Evolutionary conservation across 1,140 invertebrate genomes (phyloP).

Genomic region (Sycobia sp.): DNA sequence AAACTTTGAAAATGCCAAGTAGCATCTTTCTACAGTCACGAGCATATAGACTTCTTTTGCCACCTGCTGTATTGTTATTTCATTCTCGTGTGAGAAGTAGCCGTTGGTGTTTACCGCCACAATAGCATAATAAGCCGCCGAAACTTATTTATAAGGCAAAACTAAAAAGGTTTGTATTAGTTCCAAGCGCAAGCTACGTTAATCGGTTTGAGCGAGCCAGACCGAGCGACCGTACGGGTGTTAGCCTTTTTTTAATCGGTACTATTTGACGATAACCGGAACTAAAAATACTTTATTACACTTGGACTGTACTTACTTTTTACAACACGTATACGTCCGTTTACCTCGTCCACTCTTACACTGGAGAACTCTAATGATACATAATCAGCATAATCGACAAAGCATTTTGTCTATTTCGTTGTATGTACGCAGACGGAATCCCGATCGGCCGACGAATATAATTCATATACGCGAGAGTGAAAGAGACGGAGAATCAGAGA

Average conservation of each 20-base stretch:
- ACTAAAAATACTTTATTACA: background rate
- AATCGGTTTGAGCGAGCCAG: too few species aligned
- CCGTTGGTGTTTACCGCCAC: background rate
- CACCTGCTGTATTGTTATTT: constrained; percentile 15
- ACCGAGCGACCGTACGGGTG: background rate
- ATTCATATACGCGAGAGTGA: background rate
- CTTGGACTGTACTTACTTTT: constrained; percentile 16
- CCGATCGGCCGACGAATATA: background rate
- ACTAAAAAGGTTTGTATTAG: too few species aligned
- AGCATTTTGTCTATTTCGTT: background rate
- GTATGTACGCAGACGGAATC: background rate
- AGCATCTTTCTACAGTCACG: background rate
- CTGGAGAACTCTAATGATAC: background rate
- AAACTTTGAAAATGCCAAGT: background rate
- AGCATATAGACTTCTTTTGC: constrained; percentile 6
- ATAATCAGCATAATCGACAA: background rate
- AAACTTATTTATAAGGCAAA: too few species aligned
- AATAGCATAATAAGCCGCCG: background rate
- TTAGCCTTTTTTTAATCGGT: constrained; percentile 12
- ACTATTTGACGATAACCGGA: constrained; percentile 2
- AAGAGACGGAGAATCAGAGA: constrained; percentile 36
- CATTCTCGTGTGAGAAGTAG: background rate
- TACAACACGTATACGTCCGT: background rate
- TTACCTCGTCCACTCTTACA: background rate
- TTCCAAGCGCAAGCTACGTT: too few species aligned